These are phyloP conservation scores for Cariama cristata DNA, from an alignment of 2,113 vertebrate species.

Conservation along the genomic window DNA sequence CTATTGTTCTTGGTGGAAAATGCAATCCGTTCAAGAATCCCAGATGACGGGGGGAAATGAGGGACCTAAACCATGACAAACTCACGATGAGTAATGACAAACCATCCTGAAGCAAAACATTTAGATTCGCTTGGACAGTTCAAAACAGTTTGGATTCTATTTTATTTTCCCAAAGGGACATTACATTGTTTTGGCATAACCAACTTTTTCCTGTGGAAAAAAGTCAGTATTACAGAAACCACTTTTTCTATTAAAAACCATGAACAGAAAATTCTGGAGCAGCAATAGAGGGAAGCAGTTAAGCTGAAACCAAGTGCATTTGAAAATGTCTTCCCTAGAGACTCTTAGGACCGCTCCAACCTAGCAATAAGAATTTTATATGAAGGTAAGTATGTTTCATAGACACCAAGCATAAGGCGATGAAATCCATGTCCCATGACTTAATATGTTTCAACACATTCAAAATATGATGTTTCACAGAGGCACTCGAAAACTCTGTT, in stretches of 20 bases:
- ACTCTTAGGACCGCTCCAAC: background rate
- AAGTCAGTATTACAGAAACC: background rate
- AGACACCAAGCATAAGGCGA: background rate
- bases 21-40: background rate
- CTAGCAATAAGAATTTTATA: background rate
- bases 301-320: background rate
- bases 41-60: background rate
- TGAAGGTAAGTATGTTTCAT: background rate
- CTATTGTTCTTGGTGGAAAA: slow-evolving; percentile 20
- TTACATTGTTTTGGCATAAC: slow-evolving; percentile 33
- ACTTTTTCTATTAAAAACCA: background rate
- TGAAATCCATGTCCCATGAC: background rate
- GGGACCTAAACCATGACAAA: slow-evolving; percentile 6
- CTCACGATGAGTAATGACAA: background rate
- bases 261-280: slow-evolving; percentile 17
- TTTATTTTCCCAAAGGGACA: slow-evolving; percentile 8
- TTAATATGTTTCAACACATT: background rate
- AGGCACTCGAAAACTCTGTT: background rate
- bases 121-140: background rate
- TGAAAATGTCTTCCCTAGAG: background rate
- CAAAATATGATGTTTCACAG: background rate
- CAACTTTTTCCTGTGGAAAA: slow-evolving; percentile 29
- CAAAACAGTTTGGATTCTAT: slow-evolving; percentile 4
- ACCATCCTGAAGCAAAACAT: slow-evolving; percentile 6
- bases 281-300: background rate